Evolutionary conservation across 1,140 invertebrate species (phyloP), one percentile per base, ranked within the genome.

Genomic region (Eumeta japonica): DNA sequence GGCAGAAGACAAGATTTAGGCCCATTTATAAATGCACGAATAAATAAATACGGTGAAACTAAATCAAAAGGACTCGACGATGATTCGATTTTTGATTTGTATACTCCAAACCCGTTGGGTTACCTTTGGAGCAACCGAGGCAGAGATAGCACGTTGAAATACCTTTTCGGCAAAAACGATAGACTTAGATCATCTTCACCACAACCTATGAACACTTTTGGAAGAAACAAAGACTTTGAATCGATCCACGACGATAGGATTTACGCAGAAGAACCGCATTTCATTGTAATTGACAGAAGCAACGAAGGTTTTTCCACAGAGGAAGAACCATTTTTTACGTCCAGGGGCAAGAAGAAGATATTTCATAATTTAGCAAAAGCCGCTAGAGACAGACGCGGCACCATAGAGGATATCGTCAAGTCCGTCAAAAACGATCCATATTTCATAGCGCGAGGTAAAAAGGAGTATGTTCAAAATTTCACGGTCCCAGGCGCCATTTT

Each of bases 391-490:
- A 45, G 70, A 39, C 65, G 70, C 1, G 64, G 65, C 16, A 58
- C 59, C 0, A 40, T 74, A 17, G 70, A 74, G 44, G 62, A 74
- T 35, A 50, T 74, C 10, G 57, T 71, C 0, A 71, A 71, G 51
- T 65, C 63, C 1, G 61, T 74, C 7, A 48, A 63, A 14, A 67
- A 68, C 24, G 70, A 74, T 48, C 70, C 70, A n/a, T 74, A 55
- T 46, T 71, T 68, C 35, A 71, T 72, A 28, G 65, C 64, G 1
- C 47, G 70, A 51, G 70, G 70, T 16, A 74, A 74, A 44, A 74
- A 68, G 35, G 44, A 58, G 42, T 12, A 12, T 0, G 16, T 44
- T n/a, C 44, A 32, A 10, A 61, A 68, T 28, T 28, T 50, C 3
- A 57, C 54, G 2, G 29, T 42, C 13, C 31, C 13, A 16, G 41